A percentile compares a stretch with the other conserved stretches of the same genome.
Conservation (phyloP, 2,113 vertebrate species). For the Myocastor coypus region DNA sequence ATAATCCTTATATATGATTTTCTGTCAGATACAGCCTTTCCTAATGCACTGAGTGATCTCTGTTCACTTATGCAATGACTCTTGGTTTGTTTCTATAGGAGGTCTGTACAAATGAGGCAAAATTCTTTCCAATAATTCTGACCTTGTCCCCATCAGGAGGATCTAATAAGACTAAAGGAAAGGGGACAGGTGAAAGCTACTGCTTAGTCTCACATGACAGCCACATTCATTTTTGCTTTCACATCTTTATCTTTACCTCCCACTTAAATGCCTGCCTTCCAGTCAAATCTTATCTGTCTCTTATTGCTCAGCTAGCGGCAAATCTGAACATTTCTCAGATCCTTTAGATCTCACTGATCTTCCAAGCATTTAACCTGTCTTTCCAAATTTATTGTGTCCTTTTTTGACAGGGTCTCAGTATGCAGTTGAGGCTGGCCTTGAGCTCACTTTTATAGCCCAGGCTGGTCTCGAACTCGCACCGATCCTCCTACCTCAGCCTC, state of each 20-base stretch:
- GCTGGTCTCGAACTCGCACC: no score
- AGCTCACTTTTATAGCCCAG: no score
- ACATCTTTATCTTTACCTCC: neutral
- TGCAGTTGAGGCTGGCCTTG: no score
- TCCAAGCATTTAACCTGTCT: neutral
- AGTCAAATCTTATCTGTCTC: neutral
- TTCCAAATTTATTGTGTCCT: neutral
- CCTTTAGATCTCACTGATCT: neutral
- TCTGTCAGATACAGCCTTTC: conserved; percentile 3
- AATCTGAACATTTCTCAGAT: neutral
- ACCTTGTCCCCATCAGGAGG: neutral
- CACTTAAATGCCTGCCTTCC: neutral
- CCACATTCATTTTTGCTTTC: neutral
- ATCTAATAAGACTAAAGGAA: conserved; percentile 42
- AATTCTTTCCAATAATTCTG: conserved; percentile 42
- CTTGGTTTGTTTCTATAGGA: conserved; percentile 33
- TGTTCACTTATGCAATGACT: neutral
- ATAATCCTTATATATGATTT: neutral
- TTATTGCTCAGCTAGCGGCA: neutral
- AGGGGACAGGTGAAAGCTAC: neutral
- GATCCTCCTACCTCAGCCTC: no score
- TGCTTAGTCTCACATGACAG: neutral
- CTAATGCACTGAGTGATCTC: neutral
- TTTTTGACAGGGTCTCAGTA: no score
- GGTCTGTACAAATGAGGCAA: conserved; percentile 4